Base-by-base conservation (phyloP, 2,888 invertebrate species). In the Metalampra italica region DNA sequence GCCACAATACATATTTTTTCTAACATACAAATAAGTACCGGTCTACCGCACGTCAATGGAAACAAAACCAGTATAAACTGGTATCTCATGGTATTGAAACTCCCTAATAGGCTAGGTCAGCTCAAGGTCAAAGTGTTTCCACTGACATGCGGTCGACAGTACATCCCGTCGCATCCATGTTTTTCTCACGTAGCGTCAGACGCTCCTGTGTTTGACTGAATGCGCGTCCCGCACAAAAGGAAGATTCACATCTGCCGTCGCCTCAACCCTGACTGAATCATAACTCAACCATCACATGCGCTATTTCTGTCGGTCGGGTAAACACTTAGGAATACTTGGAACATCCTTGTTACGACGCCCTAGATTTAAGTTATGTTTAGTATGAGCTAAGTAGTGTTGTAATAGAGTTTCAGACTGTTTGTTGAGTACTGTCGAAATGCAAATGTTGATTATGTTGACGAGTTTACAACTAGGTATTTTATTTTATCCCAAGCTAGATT, bases 201-300 rank as follows among this genome's bases (percentile, higher is more conserved):
- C 46, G 59, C 68, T 72, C 73, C 68, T 60, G 73, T 70, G 73
- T 70, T 76, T 75, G 75, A 82, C 78, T 82, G 79, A 84, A 82
- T 83, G 75, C 75, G 60, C 65, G 78, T 79, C 81, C 79, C 78
- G 78, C 75, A 83, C 81, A 81, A 82, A 78, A 79, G 76, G 78
- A 76, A 77, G 78, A 82, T 80, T 79, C 74, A 79, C 85, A 85
- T 83, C 86, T 86, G 86, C 77, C 69, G 68, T 65, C 59, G 66
- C 67, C 43, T 45, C 44, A 43, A 43, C 43, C 9, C 43, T 3
- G 36, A 57, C 53, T 49, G 53, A 55, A 48, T 55, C 54, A 55
- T 56, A 55, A 52, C 54, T 52, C 52, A 53, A 40, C 36, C 42
- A 34, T 22, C 14, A 29, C 53, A 46, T 52, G 51, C 55, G 50